A percentile compares a stretch with the other conserved stretches of the same genome.
Conservation (phyloP, 2,113 vertebrate species). For the Sander lucioperca region DNA sequence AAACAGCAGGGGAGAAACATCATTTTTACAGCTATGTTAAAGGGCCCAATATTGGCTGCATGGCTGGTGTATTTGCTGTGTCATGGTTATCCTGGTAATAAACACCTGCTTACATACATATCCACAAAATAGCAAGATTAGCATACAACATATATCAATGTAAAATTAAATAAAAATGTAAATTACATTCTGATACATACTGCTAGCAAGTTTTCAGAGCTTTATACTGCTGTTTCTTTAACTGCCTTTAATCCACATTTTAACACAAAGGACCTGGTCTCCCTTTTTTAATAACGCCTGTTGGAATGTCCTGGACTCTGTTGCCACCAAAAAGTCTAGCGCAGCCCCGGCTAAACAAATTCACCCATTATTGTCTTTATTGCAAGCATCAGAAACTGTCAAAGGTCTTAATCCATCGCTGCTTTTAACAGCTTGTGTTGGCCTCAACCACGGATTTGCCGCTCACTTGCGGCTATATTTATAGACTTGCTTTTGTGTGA, state of each 20-base stretch:
- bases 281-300: not conserved
- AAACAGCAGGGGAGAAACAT: not conserved
- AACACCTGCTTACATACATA: not conserved
- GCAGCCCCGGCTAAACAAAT: not conserved
- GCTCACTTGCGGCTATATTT: no score
- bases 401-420: no score
- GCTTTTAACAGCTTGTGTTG: no score
- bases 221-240: not conserved
- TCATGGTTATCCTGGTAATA: not conserved
- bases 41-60: not conserved
- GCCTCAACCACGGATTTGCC: no score
- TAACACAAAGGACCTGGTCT: not conserved
- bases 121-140: no score
- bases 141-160: no score
- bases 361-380: not conserved
- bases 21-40: not conserved
- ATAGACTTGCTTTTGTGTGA: no score
- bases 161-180: not conserved
- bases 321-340: no score
- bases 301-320: not conserved
- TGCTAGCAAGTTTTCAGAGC: not conserved
- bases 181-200: not conserved
- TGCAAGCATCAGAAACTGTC: no score
- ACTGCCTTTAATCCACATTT: not conserved
- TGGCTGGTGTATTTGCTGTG: not conserved